Evolutionary conservation across 2,113 vertebrate species (phyloP).

Genomic region (Hiodon tergisus): DNA sequence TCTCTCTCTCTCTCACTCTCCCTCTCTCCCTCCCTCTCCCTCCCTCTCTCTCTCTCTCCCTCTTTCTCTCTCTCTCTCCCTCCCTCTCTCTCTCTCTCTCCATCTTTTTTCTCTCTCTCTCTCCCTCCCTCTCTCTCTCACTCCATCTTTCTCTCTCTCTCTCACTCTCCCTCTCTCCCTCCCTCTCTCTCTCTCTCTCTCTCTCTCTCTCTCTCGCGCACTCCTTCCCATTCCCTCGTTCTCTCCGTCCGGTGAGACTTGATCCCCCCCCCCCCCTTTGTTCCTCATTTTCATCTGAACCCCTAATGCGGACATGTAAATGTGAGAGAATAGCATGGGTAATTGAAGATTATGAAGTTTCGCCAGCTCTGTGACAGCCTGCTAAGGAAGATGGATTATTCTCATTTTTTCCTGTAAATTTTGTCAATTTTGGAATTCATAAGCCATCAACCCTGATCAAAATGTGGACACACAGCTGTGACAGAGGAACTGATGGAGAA

Average conservation of each 20-base stretch:
- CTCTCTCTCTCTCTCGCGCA: constrained; percentile 33
- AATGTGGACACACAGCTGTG: constrained; percentile 81
- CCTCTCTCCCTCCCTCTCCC: background rate
- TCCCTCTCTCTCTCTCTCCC: background rate
- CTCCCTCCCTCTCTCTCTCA: constrained; percentile 67
- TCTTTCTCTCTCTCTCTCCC: background rate
- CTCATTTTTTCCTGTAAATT: constrained; percentile 99
- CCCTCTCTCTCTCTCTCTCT: constrained; percentile 19
- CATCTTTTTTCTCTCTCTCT: constrained; percentile 17
- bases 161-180: constrained; percentile 45
- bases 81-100: constrained; percentile 20
- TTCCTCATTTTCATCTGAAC: constrained; percentile 79
- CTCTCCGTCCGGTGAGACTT: constrained; percentile 51
- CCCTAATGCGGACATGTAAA: constrained; percentile 83
- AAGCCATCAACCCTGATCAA: constrained; percentile 96
- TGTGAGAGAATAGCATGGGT: constrained; percentile 73
- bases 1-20: background rate
- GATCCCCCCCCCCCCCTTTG: constrained; percentile 71
- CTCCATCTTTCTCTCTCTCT: constrained; percentile 72
- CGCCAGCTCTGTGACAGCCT: constrained; percentile 94
- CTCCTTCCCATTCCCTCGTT: constrained; percentile 8
- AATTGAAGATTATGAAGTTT: constrained; percentile 99
- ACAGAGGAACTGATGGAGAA: constrained; percentile 53
- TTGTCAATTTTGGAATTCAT: constrained; percentile 99
- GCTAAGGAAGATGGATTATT: constrained; percentile 99